Evolutionary conservation across 2,797 vertebrate genomes (phyloP).

Genomic region (Pangasius djambal): DNA sequence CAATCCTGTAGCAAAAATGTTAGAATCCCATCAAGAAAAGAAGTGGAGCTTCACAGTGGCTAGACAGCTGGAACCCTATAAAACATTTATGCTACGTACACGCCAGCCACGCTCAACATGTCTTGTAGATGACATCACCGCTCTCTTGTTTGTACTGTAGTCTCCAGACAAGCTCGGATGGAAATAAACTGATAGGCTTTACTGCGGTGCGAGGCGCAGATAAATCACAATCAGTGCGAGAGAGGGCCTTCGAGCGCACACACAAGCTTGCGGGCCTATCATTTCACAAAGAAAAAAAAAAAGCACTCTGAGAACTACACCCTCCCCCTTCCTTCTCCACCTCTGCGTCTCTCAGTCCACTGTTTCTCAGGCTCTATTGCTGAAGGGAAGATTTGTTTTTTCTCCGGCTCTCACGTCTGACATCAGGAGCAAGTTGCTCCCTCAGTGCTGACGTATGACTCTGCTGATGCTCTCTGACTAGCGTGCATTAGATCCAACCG

Average conservation of each 20-base stretch:
- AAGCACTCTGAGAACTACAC: neutral
- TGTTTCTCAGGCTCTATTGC: neutral
- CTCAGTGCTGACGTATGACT: conserved; percentile 76
- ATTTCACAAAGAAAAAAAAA: conserved; percentile 12
- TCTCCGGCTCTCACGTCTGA: conserved; percentile 59
- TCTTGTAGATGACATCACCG: neutral
- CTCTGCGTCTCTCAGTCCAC: conserved; percentile 14
- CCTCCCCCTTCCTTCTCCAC: conserved; percentile 3
- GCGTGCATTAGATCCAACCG: conserved; percentile 70
- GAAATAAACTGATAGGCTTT: conserved; percentile 33
- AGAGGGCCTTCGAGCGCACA: conserved; percentile 14
- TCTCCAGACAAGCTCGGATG: neutral
- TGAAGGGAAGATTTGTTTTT: conserved; percentile 69
- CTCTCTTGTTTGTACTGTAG: neutral
- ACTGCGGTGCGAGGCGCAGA: conserved; percentile 23
- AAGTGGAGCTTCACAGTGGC: neutral
- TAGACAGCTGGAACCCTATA: neutral
- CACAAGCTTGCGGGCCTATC: conserved; percentile 32
- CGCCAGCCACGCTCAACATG: neutral
- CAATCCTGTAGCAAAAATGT: neutral
- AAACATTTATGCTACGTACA: neutral
- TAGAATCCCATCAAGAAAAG: neutral
- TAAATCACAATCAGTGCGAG: conserved; percentile 44
- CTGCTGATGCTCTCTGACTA: conserved; percentile 76
- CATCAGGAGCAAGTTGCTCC: conserved; percentile 70